These are phyloP conservation scores for Trachelus troglodyta DNA, from an alignment of 2,888 invertebrate genomes.

Conservation along the genomic window DNA sequence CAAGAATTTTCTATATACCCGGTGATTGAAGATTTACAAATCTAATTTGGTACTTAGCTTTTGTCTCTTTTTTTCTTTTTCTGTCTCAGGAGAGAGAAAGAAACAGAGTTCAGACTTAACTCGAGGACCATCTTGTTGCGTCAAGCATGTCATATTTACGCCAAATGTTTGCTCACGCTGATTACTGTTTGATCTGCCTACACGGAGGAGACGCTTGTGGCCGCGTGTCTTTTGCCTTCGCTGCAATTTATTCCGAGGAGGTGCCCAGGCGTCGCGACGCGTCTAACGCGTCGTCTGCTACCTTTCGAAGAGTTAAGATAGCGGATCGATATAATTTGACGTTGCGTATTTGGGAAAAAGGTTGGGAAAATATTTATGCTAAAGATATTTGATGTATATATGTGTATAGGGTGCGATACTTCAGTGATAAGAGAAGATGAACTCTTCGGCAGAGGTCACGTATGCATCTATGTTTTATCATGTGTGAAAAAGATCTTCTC, in stretches of 20 bases:
- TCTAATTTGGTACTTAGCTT: background rate
- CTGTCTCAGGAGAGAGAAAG: background rate
- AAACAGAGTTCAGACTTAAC: background rate
- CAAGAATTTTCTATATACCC: background rate
- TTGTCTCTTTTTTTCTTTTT: background rate
- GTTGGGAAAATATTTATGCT: background rate
- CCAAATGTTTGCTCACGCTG: conserved; percentile 51
- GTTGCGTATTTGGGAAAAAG: background rate
- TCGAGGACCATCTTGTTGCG: background rate
- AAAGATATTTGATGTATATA: background rate
- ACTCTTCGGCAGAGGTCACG: conserved; percentile 29
- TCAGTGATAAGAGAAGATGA: background rate
- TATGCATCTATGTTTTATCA: conserved; percentile 28
- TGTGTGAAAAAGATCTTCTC: conserved; percentile 15
- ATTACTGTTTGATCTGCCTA: conserved; percentile 54
- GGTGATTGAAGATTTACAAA: background rate
- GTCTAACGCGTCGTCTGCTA: background rate
- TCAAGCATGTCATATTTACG: conserved; percentile 46
- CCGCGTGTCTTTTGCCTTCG: background rate
- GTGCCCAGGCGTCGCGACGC: background rate
- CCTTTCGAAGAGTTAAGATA: background rate
- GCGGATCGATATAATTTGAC: background rate
- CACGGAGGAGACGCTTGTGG: background rate
- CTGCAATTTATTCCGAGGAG: background rate
- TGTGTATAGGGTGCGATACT: background rate